Conservation (phyloP, 2,888 invertebrate genomes). For the Encarsia formosa region DNA sequence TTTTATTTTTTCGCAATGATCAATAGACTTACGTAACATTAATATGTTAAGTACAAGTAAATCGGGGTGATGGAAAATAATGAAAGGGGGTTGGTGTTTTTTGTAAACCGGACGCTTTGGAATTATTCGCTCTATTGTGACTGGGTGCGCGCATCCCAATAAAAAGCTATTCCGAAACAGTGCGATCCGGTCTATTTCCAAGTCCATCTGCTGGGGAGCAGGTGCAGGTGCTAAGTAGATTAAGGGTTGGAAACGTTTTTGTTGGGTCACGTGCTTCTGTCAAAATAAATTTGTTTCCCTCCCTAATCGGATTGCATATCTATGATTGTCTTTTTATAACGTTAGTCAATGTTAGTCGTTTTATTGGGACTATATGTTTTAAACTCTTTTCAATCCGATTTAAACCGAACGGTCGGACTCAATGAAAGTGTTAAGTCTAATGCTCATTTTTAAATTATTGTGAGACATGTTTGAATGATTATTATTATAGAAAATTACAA, state of each 20-base stretch:
- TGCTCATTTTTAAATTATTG: no score
- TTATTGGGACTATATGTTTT: constrained; percentile 1
- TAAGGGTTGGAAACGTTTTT: constrained; percentile 44
- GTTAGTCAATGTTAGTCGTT: constrained; percentile 4
- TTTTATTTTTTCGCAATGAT: no score
- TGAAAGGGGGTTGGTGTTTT: no score
- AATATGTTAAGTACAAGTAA: no score
- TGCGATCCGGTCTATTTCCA: constrained; percentile 15
- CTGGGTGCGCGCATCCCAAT: constrained; percentile 10
- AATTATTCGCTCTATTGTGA: constrained; percentile 23
- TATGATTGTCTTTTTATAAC: constrained; percentile 29
- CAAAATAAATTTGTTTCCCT: constrained; percentile 45
- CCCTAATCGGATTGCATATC: constrained; percentile 42
- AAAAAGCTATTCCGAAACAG: constrained; percentile 20
- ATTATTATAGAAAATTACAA: no score
- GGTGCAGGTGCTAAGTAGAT: constrained; percentile 39
- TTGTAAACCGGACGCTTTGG: no score
- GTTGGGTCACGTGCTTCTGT: constrained; percentile 49
- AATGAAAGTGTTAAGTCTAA: no score
- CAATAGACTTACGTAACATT: no score
- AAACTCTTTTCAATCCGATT: constrained; percentile 16
- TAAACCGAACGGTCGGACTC: no score
- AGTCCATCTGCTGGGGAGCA: constrained; percentile 30
- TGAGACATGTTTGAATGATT: no score
- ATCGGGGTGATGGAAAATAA: no score